Evolutionary conservation across 2,888 invertebrate species (phyloP).

Genomic region (Mystacides longicornis): DNA sequence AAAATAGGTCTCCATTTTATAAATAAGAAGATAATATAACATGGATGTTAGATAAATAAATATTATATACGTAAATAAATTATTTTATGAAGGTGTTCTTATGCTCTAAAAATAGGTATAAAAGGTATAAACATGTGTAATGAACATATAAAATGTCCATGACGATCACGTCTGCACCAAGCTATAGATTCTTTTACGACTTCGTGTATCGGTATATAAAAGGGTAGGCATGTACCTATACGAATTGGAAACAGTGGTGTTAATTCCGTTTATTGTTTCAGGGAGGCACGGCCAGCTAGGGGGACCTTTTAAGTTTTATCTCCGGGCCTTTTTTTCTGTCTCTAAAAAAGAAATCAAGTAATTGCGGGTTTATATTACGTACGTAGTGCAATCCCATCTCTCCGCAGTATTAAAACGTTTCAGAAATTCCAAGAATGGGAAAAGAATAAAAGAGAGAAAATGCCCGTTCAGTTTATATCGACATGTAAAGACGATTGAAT

Average conservation of each 20-base stretch:
- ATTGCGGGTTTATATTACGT: slow-evolving; percentile 23
- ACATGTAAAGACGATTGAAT: too few relatives aligned
- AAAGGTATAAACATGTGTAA: background rate
- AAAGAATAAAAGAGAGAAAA: too few relatives aligned
- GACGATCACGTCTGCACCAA: background rate
- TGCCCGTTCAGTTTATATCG: too few relatives aligned
- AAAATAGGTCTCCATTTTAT: too few relatives aligned
- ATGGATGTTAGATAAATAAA: too few relatives aligned
- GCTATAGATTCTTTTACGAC: background rate
- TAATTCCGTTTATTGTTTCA: slow-evolving; percentile 24
- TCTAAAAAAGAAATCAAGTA: slow-evolving; percentile 16
- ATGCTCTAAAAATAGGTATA: too few relatives aligned
- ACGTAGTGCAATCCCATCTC: slow-evolving; percentile 19
- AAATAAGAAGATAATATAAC: too few relatives aligned
- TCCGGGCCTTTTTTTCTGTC: slow-evolving; percentile 12
- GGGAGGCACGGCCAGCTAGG: too few relatives aligned
- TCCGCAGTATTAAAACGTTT: too few relatives aligned
- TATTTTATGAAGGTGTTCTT: too few relatives aligned
- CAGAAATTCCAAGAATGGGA: too few relatives aligned
- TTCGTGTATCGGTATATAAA: background rate
- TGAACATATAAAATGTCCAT: background rate
- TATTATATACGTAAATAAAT: too few relatives aligned
- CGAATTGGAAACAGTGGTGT: slow-evolving; percentile 21
- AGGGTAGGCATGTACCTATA: background rate
- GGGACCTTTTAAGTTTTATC: slow-evolving; percentile 24